phyloP scores from a whole-genome alignment of 2,888 invertebrate species.

The Lysandra bellargus region DNA sequence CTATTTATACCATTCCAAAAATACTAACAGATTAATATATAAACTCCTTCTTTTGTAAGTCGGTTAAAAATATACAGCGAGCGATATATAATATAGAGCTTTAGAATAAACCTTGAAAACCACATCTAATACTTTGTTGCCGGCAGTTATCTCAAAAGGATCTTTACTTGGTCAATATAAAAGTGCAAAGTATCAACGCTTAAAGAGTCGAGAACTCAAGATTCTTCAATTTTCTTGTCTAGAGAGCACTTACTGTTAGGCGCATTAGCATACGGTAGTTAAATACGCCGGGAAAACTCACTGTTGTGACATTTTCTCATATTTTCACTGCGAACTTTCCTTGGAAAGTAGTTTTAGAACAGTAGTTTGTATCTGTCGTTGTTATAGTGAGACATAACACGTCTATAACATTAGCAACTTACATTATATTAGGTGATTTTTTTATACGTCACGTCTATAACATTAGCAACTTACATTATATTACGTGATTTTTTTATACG shows the following conservation, averaged over 20 bases:
- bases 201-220: constrained; percentile 34
- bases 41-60: too few species aligned
- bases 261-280: constrained; percentile 35
- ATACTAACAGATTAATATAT: too few species aligned
- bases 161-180: constrained; percentile 28
- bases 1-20: too few species aligned
- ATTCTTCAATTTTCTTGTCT: constrained; percentile 34
- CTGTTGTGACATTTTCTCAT: constrained; percentile 28
- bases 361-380: neutral
- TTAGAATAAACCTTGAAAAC: too few species aligned
- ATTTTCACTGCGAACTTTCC: neutral
- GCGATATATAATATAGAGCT: too few species aligned
- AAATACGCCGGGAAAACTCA: constrained; percentile 29
- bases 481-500: too few species aligned
- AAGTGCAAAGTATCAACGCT: constrained; percentile 34
- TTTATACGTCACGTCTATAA: too few species aligned
- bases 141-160: neutral
- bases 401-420: neutral
- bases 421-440: too few species aligned
- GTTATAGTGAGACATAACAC: neutral
- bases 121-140: neutral
- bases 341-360: neutral
- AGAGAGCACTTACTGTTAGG: constrained; percentile 34
- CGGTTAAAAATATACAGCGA: too few species aligned
- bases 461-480: too few species aligned